A percentile compares a stretch with the other conserved stretches of the same genome.
These are phyloP conservation scores for Rhyacophila brunnea DNA, from an alignment of 1,140 invertebrate species.

Conservation along the genomic window DNA sequence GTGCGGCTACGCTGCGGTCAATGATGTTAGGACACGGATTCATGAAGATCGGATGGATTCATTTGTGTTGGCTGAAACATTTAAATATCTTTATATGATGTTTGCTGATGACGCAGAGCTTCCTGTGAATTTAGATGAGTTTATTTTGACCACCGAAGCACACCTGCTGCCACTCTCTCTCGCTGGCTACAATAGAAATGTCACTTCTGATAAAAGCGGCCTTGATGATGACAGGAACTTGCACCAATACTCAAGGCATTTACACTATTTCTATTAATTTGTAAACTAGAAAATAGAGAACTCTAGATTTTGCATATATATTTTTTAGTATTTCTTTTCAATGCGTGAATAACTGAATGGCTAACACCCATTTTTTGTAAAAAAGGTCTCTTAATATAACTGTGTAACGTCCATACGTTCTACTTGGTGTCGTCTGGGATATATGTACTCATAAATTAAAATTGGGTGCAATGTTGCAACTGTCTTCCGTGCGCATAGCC, in stretches of 20 bases:
- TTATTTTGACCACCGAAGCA: slow-evolving; percentile 96
- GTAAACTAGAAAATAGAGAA: not conserved
- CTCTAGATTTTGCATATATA: slow-evolving; percentile 38
- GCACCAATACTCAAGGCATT: slow-evolving; percentile 30
- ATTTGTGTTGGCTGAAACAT: slow-evolving; percentile 95
- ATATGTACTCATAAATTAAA: no score
- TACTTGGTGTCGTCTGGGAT: no score
- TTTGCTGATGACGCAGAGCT: slow-evolving; percentile 89
- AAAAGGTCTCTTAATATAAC: no score
- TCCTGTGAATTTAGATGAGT: slow-evolving; percentile 90
- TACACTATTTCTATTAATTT: not conserved
- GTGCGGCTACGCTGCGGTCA: slow-evolving; percentile 96
- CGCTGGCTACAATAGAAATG: slow-evolving; percentile 46
- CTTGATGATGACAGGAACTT: slow-evolving; percentile 25
- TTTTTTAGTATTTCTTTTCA: not conserved
- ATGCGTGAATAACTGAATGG: not conserved
- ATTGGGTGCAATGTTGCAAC: no score
- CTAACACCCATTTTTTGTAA: no score
- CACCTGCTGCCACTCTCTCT: slow-evolving; percentile 90
- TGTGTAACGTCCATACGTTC: no score
- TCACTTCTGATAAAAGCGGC: slow-evolving; percentile 25
- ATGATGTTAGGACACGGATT: slow-evolving; percentile 87
- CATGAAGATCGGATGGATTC: slow-evolving; percentile 98
- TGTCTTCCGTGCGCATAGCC: no score
- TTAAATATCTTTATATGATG: slow-evolving; percentile 95